Evolutionary conservation across 2,888 invertebrate species (phyloP).

Genomic region (Eupithecia tripunctaria): DNA sequence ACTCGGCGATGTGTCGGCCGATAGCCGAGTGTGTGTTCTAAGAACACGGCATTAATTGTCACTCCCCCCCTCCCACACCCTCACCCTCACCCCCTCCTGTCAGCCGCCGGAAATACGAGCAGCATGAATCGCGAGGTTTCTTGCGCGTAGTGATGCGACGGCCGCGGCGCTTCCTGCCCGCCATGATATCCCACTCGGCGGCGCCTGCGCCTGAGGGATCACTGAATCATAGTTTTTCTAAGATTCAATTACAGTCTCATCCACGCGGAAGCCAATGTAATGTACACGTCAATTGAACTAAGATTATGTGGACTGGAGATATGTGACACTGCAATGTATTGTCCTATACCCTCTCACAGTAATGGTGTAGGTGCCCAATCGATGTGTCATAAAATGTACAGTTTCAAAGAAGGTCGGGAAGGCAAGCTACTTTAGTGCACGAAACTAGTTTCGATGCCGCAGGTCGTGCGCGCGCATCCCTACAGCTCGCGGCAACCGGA

Average conservation of each 20-base stretch:
- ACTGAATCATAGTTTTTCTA: not conserved
- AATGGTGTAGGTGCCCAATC: not conserved
- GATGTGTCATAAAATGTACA: not conserved
- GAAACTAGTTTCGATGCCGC: not conserved
- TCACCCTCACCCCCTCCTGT: not conserved
- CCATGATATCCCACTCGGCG: not conserved
- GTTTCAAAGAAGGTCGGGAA: no score
- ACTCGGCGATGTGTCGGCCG: slow-evolving; percentile 35
- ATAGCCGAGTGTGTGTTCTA: slow-evolving; percentile 43
- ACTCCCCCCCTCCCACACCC: slow-evolving; percentile 5
- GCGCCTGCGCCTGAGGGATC: not conserved
- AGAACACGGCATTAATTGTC: slow-evolving; percentile 49
- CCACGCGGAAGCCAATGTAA: not conserved
- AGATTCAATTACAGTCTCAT: not conserved
- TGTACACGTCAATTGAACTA: not conserved
- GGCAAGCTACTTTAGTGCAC: not conserved
- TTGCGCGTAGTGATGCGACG: slow-evolving; percentile 27
- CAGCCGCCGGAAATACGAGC: slow-evolving; percentile 47
- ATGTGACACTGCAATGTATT: not conserved
- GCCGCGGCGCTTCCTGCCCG: not conserved
- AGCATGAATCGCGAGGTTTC: slow-evolving; percentile 41
- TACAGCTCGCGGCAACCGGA: slow-evolving; percentile 33
- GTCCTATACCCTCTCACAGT: no score
- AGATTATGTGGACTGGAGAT: no score
- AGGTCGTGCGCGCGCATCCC: slow-evolving; percentile 16